Base-by-base conservation (phyloP, 1,140 invertebrate genomes). In the Holotrichia oblita region DNA sequence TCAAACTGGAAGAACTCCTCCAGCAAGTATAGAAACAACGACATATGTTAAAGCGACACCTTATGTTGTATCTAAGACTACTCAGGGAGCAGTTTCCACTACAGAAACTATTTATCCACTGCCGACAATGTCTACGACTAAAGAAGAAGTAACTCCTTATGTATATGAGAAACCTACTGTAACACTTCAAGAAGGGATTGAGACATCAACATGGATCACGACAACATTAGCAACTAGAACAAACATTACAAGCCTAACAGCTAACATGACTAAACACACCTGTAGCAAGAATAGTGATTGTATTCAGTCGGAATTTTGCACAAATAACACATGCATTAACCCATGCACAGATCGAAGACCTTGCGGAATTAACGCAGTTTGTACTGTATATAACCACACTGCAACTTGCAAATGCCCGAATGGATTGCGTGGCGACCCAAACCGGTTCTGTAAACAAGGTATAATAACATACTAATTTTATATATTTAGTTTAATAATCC, bases 221-320 rank as follows among this genome's bases (percentile, higher is more conserved):
- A 34, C 27, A 34, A 34, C 27, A 34, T 34, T 34, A 34, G 27
- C 27, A 34, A 34, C 27, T 4, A 34, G 27, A 34, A 40, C 14
- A n/a, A 73, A 73, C 2, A 34, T 4, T 55, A 55, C 69, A 24
- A 14, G 40, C 69, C 69, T 14, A 55, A 75, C 73, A 76, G 79
- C 77, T 83, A 83, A 82, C 72, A 75, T 77, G 48, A 82, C 80
- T 81, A 83, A 82, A 64, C 12, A 27, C 75, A 72, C 78, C 42
- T 94, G 93, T 88, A 88, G 91, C 79, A 87, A 88, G 69, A 91
- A 93, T 83, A 89, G 88, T 73, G 92, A 95, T 83, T 95, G 94
- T 85, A 87, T 89, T 7, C 90, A 89, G 83, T 90, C 90, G 77
- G 90, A 91, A 82, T 90, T 91, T 73, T 95, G 93, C 86, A 88